Base-by-base conservation (phyloP, 2,113 vertebrate species). In the Smithornis capensis region DNA sequence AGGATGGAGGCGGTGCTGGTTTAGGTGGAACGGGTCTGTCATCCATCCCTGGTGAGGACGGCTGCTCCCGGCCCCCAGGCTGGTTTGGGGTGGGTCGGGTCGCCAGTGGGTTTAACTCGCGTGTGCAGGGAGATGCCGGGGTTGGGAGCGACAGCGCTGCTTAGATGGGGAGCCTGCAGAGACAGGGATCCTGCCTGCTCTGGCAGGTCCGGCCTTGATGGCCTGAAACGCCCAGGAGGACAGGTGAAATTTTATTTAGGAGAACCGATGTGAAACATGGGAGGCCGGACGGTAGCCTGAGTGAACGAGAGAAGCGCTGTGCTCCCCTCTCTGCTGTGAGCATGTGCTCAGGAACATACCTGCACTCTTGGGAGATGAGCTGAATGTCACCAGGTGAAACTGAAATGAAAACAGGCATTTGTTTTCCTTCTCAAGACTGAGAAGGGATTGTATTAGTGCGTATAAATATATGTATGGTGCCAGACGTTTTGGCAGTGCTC, bases 91-190 rank as follows among this genome's bases (percentile, higher is more conserved):
- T 7, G 15, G 31, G 14, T 10, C 0, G 22, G 25, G 40, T 8
- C 12, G 1, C 10, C 0, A 0, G 31, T 0, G 82, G 10, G 10
- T 10, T 6, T 38, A 2, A 3, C 52, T 23, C 1, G 16, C 10
- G 22, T 16, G 44, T 38, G 2, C 0, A 3, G 10, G 64, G 35
- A 28, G 40, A 19, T 8, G 29, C 22, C 35, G 79, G 35, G 35
- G 67, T 9, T 5, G 3, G 76, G 37, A 12, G 35, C 5, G 9
- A 27, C 12, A 8, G 73, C 24, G 31, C 33, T 5, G 17, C 15
- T 16, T 1, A 56, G 42, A 2, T 4, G 76, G 19, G 44, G 9
- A 10, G 24, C 27, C 6, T 10, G 31, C 3, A 59, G 49, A 42
- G 53, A 2, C 19, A 0, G 19, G 21, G 45, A 19, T 6, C 33